Conservation (phyloP, 1,140 invertebrate species). For the Drosophila pruinosa region DNA sequence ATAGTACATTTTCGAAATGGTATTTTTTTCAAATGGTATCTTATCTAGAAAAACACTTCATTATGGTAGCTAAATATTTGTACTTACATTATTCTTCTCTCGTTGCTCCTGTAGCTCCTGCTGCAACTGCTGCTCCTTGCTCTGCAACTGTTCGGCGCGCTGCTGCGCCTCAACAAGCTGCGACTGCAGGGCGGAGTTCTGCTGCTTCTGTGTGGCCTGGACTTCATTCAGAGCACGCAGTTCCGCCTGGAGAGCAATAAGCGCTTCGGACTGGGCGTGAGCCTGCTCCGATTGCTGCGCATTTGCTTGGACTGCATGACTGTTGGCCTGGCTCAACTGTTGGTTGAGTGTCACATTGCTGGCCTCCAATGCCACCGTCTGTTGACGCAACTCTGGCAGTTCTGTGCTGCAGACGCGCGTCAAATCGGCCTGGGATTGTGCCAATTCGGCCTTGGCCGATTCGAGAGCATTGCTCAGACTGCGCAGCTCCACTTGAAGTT, state of each 20-base stretch:
- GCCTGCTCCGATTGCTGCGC: slow-evolving; percentile 63
- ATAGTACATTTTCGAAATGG: background rate
- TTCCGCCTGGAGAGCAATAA: slow-evolving; percentile 48
- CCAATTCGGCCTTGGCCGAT: slow-evolving; percentile 53
- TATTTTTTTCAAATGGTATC: too few species aligned
- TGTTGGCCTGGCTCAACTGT: slow-evolving; percentile 51
- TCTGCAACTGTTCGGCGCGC: slow-evolving; percentile 51
- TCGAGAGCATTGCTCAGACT: slow-evolving; percentile 70
- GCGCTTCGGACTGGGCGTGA: slow-evolving; percentile 44
- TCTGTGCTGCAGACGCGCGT: slow-evolving; percentile 52
- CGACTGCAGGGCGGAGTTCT: slow-evolving; percentile 49
- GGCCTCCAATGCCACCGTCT: slow-evolving; percentile 36
- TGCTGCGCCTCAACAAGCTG: slow-evolving; percentile 65
- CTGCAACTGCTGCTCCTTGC: slow-evolving; percentile 66
- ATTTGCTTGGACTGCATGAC: slow-evolving; percentile 41
- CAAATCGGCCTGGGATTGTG: slow-evolving; percentile 53
- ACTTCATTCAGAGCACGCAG: slow-evolving; percentile 35
- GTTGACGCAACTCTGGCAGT: slow-evolving; percentile 54
- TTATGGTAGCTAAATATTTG: too few species aligned
- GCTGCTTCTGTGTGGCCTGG: slow-evolving; percentile 50
- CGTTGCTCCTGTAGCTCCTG: slow-evolving; percentile 87
- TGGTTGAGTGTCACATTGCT: slow-evolving; percentile 44
- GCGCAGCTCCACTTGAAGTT: slow-evolving; percentile 68
- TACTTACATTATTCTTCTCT: slow-evolving; percentile 90
- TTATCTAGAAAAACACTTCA: too few species aligned